Evolutionary conservation across 2,888 invertebrate species (phyloP).

Genomic region (Drosophila mulleri): DNA sequence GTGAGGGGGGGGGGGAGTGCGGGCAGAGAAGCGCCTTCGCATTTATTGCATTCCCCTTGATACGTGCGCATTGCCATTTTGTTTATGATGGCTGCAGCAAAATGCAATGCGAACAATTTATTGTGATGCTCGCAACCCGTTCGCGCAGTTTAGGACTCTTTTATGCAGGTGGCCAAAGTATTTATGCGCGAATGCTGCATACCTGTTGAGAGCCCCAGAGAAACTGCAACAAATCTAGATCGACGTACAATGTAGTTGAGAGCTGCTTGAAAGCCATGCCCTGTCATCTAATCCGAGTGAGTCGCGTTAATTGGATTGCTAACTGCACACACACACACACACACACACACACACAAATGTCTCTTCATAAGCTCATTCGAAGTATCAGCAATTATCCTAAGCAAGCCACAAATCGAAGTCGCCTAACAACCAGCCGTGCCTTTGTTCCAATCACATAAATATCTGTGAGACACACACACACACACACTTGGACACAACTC

Average conservation of each 20-base stretch:
- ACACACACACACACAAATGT: background rate
- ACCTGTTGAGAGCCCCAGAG: background rate
- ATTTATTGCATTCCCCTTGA: conserved; percentile 57
- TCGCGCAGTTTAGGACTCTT: background rate
- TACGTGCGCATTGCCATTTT: conserved; percentile 63
- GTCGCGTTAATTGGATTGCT: conserved; percentile 8
- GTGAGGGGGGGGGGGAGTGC: background rate
- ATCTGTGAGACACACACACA: conserved; percentile 24
- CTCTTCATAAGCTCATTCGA: conserved; percentile 11
- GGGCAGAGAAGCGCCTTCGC: background rate
- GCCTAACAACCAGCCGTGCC: conserved; percentile 8
- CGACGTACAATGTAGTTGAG: background rate
- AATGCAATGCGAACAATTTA: conserved; percentile 61
- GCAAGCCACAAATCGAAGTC: conserved; percentile 15
- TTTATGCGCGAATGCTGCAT: background rate
- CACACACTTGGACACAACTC: conserved; percentile 32
- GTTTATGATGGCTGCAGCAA: conserved; percentile 68
- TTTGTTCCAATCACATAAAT: conserved; percentile 51
- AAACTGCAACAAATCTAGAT: background rate
- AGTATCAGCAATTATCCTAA: conserved; percentile 42
- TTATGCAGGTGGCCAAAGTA: background rate
- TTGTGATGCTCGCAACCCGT: conserved; percentile 36
- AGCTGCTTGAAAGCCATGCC: background rate
- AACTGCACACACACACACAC: background rate
- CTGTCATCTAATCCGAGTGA: background rate